Base-by-base conservation (phyloP, 2,797 vertebrate species). In the Microhierax caerulescens region DNA sequence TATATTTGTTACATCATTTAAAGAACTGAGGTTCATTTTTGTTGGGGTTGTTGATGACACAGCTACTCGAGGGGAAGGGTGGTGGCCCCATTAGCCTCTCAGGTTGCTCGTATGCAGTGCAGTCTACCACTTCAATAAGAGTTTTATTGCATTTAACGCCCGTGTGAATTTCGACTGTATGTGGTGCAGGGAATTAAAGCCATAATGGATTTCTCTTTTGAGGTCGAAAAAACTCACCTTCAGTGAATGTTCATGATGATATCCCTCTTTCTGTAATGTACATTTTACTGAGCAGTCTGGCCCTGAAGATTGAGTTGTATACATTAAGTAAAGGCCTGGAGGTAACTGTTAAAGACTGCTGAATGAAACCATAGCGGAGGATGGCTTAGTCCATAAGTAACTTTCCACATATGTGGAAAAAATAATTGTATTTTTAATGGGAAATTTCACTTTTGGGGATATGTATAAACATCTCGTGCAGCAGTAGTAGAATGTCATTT, bases 181-280 rank as follows among this genome's bases (percentile, higher is more conserved):
- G 18, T 59, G 64, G 74, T 72, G 34, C 77, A 92, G 39, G 50
- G 77, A 93, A 90, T 90, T 94, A 88, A 91, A 91, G 75, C 57
- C 61, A 17, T 91, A 94, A 96, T 94, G 82, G 61, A 73, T 94
- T 97, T 95, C 54, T 93, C 65, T 90, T 95, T 84, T 85, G 88
- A 93, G 87, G 65, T 83, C 3, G 5, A 76, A 91, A 89, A 86
- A 12, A 18, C n/a, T 96, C 76, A 81, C 90, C 57, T 92, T 88
- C 57, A 37, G 37, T 80, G 59, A 68, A 36, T 77, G 79, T 43
- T 91, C 57, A 43, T 64, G 82, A 68, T 92, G 88, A 73, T 90
- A 78, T 63, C 24, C 7, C 18, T 94, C 68, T 85, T 85, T 92
- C 69, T 73, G 32, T 90, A 79, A 65, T 25, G 69, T 65, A 17